A percentile compares a stretch with the other conserved stretches of the same genome.
phyloP scores from a whole-genome alignment of 1,140 invertebrate genomes.

The Eciton burchellii region DNA sequence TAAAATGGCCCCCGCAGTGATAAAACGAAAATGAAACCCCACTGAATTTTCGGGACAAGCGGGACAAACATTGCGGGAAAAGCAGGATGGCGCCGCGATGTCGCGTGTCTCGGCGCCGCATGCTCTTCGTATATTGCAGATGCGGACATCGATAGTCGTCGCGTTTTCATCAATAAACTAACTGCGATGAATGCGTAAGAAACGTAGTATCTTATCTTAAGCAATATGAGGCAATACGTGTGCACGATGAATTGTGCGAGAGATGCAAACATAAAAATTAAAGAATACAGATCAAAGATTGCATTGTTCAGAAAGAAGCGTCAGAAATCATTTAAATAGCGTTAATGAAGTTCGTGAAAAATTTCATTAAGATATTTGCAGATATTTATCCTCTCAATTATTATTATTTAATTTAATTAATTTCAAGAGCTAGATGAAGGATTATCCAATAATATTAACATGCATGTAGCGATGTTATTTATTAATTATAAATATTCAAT shows the following conservation, averaged over 20 bases:
- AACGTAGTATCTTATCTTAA: background rate
- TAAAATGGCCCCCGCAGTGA: conserved; percentile 14
- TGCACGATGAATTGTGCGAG: background rate
- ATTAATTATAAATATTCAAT: background rate
- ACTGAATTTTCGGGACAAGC: conserved; percentile 43
- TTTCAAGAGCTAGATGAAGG: background rate
- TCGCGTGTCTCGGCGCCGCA: conserved; percentile 41
- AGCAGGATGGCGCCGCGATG: conserved; percentile 32
- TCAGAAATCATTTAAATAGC: too few relatives aligned
- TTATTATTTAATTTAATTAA: too few relatives aligned
- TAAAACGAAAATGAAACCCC: conserved; percentile 8
- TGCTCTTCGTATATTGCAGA: background rate
- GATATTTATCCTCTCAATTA: background rate
- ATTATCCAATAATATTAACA: background rate
- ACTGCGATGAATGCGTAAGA: background rate
- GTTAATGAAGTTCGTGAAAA: too few relatives aligned
- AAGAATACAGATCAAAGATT: background rate
- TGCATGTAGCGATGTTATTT: background rate
- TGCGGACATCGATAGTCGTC: background rate
- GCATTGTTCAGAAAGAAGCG: too few relatives aligned
- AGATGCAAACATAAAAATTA: background rate
- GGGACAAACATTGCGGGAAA: conserved; percentile 44
- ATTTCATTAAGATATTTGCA: too few relatives aligned
- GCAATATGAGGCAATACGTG: background rate
- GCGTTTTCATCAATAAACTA: conserved; percentile 15